Conservation (phyloP, 2,888 invertebrate genomes). For the Campoplex capitator region DNA sequence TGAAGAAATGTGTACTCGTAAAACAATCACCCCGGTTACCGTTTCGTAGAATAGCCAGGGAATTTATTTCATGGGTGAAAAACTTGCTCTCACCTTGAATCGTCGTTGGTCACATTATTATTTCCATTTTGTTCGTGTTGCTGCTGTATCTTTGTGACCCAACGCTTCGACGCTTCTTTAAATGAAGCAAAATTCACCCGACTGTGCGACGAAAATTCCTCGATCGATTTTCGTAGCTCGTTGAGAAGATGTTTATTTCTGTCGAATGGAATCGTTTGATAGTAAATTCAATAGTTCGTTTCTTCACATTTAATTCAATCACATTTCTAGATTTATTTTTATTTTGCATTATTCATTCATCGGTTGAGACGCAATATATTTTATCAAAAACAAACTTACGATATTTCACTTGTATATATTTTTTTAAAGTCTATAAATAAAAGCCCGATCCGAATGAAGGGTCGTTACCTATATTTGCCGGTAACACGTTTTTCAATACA, state of each 20-base stretch:
- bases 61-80: not conserved
- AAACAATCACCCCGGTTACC: not conserved
- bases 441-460: not conserved
- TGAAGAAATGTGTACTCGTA: not conserved
- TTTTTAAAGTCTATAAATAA: not conserved
- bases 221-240: slow-evolving; percentile 67
- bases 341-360: not conserved
- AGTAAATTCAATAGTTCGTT: not conserved
- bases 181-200: slow-evolving; percentile 71
- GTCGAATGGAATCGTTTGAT: not conserved
- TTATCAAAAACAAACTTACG: not conserved
- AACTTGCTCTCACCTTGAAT: slow-evolving; percentile 67
- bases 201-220: slow-evolving; percentile 63
- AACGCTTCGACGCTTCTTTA: slow-evolving; percentile 68
- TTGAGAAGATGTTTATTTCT: slow-evolving; percentile 65
- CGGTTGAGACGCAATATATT: not conserved
- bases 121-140: slow-evolving; percentile 68
- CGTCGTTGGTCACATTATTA: slow-evolving; percentile 68
- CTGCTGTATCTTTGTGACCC: slow-evolving; percentile 69
- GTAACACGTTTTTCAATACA: slow-evolving; percentile 67
- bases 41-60: not conserved
- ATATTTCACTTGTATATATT: not conserved
- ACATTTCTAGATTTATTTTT: not conserved
- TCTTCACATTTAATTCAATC: too few species aligned
- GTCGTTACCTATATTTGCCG: slow-evolving; percentile 61